Percentiles rank a stretch among this genome's conserved stretches.
phyloP scores from a whole-genome alignment of 2,888 invertebrate genomes.

The Rhagonycha lutea region DNA sequence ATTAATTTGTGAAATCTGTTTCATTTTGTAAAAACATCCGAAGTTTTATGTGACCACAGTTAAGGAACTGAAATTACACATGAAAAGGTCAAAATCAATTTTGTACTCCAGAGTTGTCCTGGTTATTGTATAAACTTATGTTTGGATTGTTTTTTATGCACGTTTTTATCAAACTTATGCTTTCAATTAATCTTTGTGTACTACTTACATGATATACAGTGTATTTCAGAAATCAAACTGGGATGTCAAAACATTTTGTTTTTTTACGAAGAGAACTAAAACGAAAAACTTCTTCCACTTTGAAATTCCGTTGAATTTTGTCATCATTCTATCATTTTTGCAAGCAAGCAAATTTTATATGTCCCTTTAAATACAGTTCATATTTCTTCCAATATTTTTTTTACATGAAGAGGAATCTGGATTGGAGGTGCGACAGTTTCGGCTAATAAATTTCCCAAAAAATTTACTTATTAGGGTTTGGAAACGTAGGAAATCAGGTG shows the following conservation, averaged over 20 bases:
- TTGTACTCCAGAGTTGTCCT: conserved; percentile 1
- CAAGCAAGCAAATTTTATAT: too few species aligned
- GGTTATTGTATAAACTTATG: conserved; percentile 28
- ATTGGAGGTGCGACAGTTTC: too few species aligned
- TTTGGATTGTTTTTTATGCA: conserved; percentile 28
- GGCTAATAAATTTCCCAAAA: too few species aligned
- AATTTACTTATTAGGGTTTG: too few species aligned
- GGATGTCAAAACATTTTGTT: not conserved
- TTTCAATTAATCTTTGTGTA: conserved; percentile 6
- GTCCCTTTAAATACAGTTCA: too few species aligned
- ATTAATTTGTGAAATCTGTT: conserved; percentile 4
- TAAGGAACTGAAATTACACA: conserved; percentile 22
- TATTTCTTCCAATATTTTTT: too few species aligned
- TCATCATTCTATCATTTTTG: too few species aligned
- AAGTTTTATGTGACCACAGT: conserved; percentile 13
- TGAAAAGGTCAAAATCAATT: conserved; percentile 14
- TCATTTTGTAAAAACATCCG: conserved; percentile 13
- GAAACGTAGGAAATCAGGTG: too few species aligned
- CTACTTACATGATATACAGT: not conserved
- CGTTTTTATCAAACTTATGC: conserved; percentile 18
- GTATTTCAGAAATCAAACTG: not conserved
- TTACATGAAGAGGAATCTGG: too few species aligned
- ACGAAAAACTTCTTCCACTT: not conserved
- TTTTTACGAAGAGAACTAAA: not conserved
- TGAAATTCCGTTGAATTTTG: too few species aligned